phyloP scores from a whole-genome alignment of 92 coral and sea anemone genomes.

The Porites divaricata region DNA sequence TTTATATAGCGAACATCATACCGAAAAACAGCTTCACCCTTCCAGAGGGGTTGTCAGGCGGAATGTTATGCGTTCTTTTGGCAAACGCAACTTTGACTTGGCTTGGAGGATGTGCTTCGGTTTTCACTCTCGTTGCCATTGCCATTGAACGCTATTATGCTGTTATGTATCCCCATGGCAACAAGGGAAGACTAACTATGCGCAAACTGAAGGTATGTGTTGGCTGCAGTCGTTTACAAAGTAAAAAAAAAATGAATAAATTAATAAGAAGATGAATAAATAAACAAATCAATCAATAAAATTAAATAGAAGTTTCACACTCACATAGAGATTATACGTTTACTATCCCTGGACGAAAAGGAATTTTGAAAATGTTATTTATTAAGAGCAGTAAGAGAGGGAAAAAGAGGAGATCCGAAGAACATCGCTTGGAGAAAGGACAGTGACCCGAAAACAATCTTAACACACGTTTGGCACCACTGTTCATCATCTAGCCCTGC shows the following conservation, averaged over 20 bases:
- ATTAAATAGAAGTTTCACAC: no score
- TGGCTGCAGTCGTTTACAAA: background rate
- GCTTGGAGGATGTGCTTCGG: background rate
- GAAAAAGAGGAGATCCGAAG: no score
- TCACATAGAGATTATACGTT: no score
- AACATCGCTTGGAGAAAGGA: no score
- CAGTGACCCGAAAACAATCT: no score
- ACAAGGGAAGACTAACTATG: background rate
- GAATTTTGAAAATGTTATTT: no score
- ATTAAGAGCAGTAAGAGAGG: no score
- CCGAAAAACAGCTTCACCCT: background rate
- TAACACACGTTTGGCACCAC: no score
- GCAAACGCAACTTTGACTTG: background rate
- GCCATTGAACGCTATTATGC: slow-evolving; percentile 1
- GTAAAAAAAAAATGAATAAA: background rate
- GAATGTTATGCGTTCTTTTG: background rate
- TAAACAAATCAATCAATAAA: background rate
- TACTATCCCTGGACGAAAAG: no score
- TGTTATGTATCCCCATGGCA: background rate
- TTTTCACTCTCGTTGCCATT: background rate
- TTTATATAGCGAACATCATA: background rate
- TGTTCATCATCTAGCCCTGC: no score
- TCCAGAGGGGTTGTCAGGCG: background rate
- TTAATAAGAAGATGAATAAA: no score
- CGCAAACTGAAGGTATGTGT: background rate